A percentile compares a stretch with the other conserved stretches of the same genome.
These are phyloP conservation scores for Diarsia mendica DNA, from an alignment of 2,888 invertebrate species.

Conservation along the genomic window DNA sequence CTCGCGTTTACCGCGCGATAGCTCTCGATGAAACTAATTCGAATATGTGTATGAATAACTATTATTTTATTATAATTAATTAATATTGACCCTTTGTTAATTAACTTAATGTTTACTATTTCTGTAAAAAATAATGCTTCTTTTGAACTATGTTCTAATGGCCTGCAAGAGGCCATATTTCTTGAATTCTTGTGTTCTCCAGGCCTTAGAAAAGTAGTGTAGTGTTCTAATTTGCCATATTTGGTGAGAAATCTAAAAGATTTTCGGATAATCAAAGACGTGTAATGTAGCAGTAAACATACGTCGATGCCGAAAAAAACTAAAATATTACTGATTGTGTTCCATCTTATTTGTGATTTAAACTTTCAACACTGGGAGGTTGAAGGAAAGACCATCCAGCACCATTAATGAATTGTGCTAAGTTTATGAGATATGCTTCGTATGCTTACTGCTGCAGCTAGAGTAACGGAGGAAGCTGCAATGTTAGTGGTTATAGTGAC, in stretches of 20 bases:
- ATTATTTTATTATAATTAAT: conserved; percentile 22
- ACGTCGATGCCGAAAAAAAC: not conserved
- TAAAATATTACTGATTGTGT: not conserved
- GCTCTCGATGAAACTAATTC: conserved; percentile 18
- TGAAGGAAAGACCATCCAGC: not conserved
- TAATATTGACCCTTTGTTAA: conserved; percentile 21
- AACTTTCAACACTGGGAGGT: not conserved
- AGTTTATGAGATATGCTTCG: not conserved
- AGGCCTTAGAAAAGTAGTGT: conserved; percentile 25
- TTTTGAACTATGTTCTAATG: conserved; percentile 1
- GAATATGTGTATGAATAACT: not conserved
- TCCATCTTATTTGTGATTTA: not conserved
- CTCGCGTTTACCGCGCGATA: conserved; percentile 33
- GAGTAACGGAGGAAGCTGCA: conserved; percentile 36
- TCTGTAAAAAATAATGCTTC: conserved; percentile 24
- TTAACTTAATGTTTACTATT: conserved; percentile 11
- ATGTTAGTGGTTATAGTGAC: conserved; percentile 16
- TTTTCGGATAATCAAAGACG: conserved; percentile 14
- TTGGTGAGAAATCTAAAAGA: conserved; percentile 49
- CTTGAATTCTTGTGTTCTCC: conserved; percentile 15
- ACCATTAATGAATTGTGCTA: not conserved
- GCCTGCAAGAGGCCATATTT: conserved; percentile 7
- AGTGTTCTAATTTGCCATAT: conserved; percentile 51
- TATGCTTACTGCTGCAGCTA: conserved; percentile 25
- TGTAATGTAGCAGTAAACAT: conserved; percentile 19